A percentile compares a stretch with the other conserved stretches of the same genome.
Conservation (phyloP, 2,888 invertebrate genomes). For the Lochmaea capreae region DNA sequence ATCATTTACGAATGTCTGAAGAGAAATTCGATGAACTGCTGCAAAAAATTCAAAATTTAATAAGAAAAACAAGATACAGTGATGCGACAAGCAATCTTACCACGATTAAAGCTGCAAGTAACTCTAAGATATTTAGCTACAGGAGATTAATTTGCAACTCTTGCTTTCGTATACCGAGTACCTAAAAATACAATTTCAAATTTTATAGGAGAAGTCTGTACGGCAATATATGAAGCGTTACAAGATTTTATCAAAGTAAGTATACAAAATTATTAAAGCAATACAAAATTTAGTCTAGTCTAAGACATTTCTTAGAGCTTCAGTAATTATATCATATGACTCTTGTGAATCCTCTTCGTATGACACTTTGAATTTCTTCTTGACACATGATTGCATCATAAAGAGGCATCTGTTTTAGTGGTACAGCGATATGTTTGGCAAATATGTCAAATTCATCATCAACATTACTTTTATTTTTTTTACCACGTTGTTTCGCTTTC, state of each 20-base stretch:
- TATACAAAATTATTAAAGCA: conserved; percentile 5
- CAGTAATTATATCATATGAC: conserved; percentile 18
- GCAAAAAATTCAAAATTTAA: no score
- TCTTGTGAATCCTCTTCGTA: conserved; percentile 7
- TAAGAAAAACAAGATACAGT: conserved; percentile 39
- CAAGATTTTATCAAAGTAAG: conserved; percentile 44
- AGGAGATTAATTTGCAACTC: conserved; percentile 46
- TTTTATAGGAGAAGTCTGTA: conserved; percentile 44
- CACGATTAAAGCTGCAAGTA: conserved; percentile 47
- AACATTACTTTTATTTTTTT: conserved; percentile 32
- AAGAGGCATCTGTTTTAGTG: neutral
- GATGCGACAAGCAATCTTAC: conserved; percentile 44
- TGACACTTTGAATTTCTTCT: neutral
- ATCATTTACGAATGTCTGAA: conserved; percentile 42
- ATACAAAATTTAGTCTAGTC: conserved; percentile 7
- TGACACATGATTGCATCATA: neutral
- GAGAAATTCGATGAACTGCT: conserved; percentile 36
- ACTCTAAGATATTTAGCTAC: conserved; percentile 49
- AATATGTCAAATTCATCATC: conserved; percentile 43
- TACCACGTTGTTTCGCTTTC: conserved; percentile 29
- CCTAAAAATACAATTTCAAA: conserved; percentile 44
- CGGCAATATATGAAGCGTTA: conserved; percentile 38
- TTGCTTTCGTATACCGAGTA: conserved; percentile 37
- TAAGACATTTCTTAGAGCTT: conserved; percentile 18
- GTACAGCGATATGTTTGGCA: conserved; percentile 31